A percentile compares a stretch with the other conserved stretches of the same genome.
These are phyloP conservation scores for Chymomyza procnemis DNA, from an alignment of 2,888 invertebrate species.

Conservation along the genomic window DNA sequence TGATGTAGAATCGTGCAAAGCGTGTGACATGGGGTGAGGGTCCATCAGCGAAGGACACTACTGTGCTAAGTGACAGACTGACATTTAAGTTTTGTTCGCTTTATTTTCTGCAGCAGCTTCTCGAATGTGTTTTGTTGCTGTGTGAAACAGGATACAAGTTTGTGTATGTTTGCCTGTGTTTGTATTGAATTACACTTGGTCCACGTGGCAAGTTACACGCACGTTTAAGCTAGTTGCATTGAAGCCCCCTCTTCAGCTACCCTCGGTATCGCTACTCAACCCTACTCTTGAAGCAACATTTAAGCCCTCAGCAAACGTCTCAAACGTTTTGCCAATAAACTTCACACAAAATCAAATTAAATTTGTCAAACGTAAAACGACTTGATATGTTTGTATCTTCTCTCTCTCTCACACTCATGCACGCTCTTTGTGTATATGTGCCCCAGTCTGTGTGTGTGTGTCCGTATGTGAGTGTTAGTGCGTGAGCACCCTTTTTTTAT, in stretches of 20 bases:
- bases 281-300: background rate
- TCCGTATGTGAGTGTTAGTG: background rate
- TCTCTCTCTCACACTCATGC: background rate
- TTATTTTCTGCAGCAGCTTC: background rate
- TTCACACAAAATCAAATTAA: conserved; percentile 73
- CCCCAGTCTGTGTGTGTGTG: no score
- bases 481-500: conserved; percentile 30
- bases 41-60: background rate
- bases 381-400: conserved; percentile 56
- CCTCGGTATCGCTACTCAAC: background rate
- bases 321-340: conserved; percentile 70
- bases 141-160: no score
- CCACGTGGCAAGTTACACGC: conserved; percentile 45
- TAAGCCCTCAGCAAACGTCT: conserved; percentile 20
- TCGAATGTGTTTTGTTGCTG: no score
- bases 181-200: conserved; percentile 40
- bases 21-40: no score
- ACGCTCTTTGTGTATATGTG: background rate
- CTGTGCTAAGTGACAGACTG: conserved; percentile 22
- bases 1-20: no score
- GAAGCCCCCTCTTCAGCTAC: conserved; percentile 2
- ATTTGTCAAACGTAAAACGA: conserved; percentile 70
- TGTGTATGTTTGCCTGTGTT: conserved; percentile 2
- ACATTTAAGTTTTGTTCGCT: conserved; percentile 25
- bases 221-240: conserved; percentile 40